phyloP scores from a whole-genome alignment of 1,140 invertebrate species.

The Trichonephila inaurata region DNA sequence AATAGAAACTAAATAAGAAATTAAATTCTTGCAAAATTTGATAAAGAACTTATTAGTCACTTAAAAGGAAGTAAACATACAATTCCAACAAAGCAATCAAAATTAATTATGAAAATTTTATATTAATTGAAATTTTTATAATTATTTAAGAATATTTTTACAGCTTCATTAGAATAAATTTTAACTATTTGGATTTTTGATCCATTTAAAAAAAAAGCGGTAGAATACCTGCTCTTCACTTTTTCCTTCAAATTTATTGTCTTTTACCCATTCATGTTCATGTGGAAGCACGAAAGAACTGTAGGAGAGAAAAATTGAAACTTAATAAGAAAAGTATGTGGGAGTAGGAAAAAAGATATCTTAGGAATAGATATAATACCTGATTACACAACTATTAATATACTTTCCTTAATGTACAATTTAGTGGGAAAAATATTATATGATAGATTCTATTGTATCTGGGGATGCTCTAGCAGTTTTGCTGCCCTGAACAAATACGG shows the following conservation, averaged over 20 bases:
- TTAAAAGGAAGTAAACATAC: neutral
- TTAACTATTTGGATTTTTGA: neutral
- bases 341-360: no score
- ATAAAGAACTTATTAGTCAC: no score
- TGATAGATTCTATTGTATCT: no score
- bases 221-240: neutral
- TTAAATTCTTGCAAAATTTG: no score
- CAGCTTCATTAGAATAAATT: neutral
- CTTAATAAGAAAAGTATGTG: no score
- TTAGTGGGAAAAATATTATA: no score
- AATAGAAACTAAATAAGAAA: no score
- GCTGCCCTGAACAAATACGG: no score
- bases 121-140: neutral
- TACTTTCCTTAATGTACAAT: no score
- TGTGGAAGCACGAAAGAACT: neutral
- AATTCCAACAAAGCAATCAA: neutral
- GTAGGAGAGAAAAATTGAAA: neutral
- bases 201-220: neutral
- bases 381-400: no score
- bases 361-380: no score
- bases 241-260: neutral
- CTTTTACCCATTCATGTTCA: slow-evolving; percentile 1
- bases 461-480: no score
- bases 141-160: neutral
- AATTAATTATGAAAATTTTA: neutral